These are phyloP conservation scores for Zaprionus tsacasi DNA, from an alignment of 1,140 invertebrate genomes.

Conservation along the genomic window DNA sequence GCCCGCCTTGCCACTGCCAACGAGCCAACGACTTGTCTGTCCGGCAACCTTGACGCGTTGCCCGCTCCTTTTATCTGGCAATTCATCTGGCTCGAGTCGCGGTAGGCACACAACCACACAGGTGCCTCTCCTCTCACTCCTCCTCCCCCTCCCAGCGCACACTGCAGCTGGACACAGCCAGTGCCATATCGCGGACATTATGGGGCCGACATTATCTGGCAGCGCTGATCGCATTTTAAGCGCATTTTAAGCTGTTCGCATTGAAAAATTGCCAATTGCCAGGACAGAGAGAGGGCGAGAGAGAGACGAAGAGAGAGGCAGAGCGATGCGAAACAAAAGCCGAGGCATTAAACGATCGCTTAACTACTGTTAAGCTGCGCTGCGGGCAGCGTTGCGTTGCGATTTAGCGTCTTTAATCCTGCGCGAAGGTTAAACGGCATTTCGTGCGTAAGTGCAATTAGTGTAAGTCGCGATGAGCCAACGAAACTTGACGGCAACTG, in stretches of 20 bases:
- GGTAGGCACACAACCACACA: constrained; percentile 27
- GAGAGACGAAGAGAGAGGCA: constrained; percentile 14
- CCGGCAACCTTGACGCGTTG: constrained; percentile 69
- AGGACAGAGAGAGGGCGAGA: constrained; percentile 11
- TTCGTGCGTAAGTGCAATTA: constrained; percentile 79
- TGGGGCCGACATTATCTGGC: constrained; percentile 68
- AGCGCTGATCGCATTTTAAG: constrained; percentile 63
- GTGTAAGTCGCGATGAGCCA: constrained; percentile 71
- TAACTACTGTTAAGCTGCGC: constrained; percentile 78
- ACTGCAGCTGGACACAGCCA: constrained; percentile 20
- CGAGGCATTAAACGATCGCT: constrained; percentile 75
- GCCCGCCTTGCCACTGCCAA: background rate
- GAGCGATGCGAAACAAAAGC: constrained; percentile 41
- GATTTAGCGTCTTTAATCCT: constrained; percentile 46
- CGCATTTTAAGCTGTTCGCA: constrained; percentile 52
- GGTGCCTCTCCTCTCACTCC: constrained; percentile 26
- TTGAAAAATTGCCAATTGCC: constrained; percentile 73
- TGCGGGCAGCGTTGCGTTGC: constrained; percentile 27
- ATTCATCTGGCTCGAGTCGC: constrained; percentile 36
- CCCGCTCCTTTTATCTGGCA: constrained; percentile 52
- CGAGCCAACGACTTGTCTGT: constrained; percentile 75
- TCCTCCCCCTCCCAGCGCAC: background rate
- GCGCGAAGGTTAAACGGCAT: constrained; percentile 59
- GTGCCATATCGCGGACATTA: constrained; percentile 53
- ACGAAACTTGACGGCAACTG: constrained; percentile 40